These are phyloP conservation scores for Falco naumanni DNA, from an alignment of 2,797 vertebrate genomes.

Conservation along the genomic window DNA sequence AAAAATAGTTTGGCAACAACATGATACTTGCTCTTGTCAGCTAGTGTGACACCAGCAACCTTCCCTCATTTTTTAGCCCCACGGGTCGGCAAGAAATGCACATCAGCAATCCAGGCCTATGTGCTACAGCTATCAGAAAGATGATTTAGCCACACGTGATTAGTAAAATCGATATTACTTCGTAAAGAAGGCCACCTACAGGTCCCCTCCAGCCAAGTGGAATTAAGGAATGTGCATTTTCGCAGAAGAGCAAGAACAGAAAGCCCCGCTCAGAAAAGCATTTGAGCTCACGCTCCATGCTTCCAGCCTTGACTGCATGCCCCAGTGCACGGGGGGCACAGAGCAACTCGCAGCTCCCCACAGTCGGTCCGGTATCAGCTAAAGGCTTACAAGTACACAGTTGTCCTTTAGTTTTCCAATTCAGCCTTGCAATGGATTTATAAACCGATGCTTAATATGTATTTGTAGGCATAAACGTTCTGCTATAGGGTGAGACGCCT, in stretches of 20 bases:
- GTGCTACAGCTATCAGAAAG: neutral
- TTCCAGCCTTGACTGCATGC: no score
- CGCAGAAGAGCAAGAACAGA: neutral
- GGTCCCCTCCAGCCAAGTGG: neutral
- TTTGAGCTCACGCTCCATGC: neutral
- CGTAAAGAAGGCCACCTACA: neutral
- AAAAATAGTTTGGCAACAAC: neutral
- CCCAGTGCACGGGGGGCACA: rapidly evolving
- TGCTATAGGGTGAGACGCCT: neutral
- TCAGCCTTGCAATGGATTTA: neutral
- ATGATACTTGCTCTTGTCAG: neutral
- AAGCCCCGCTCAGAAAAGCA: neutral
- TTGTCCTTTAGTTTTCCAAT: neutral
- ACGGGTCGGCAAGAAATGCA: neutral
- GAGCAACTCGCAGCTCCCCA: neutral
- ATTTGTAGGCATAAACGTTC: neutral
- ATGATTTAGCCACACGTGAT: neutral
- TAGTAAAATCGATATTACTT: neutral
- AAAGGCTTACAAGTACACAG: neutral
- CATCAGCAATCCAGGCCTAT: neutral
- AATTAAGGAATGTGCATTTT: neutral
- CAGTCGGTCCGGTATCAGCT: neutral
- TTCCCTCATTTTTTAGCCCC: neutral
- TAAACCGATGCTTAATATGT: neutral
- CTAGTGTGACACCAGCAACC: neutral